phyloP scores from a whole-genome alignment of 92 coral and sea anemone genomes.

The Zoanthus sociatus region DNA sequence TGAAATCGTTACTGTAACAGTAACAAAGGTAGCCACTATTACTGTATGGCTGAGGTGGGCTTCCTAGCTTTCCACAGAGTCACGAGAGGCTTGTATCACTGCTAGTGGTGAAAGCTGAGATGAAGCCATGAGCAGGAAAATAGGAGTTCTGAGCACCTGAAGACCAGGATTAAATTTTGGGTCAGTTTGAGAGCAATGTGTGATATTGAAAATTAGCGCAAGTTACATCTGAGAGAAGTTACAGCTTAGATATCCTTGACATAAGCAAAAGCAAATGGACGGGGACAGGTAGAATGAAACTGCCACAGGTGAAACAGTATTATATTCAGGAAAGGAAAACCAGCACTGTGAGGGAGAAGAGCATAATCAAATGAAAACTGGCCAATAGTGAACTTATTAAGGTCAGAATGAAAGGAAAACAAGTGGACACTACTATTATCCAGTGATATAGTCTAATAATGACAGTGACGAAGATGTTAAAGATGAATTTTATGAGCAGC shows the following conservation, averaged over 20 bases:
- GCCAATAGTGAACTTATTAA: background rate
- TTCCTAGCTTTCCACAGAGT: background rate
- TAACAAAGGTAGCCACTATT: background rate
- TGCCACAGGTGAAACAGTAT: background rate
- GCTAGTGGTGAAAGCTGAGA: conserved; percentile 24
- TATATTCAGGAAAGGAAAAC: background rate
- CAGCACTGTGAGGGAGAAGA: background rate
- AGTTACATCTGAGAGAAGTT: conserved; percentile 44
- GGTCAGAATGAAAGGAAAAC: background rate
- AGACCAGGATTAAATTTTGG: conserved; percentile 45
- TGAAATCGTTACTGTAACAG: background rate
- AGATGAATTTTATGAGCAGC: no score
- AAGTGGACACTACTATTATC: background rate
- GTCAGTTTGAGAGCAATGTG: conserved; percentile 23
- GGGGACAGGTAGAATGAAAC: conserved; percentile 37
- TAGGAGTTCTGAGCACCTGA: conserved; percentile 32
- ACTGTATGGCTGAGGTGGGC: background rate
- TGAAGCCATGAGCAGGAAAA: background rate
- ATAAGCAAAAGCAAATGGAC: conserved; percentile 61
- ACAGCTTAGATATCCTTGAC: conserved; percentile 41
- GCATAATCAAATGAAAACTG: background rate
- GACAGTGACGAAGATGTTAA: no score
- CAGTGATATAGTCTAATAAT: no score
- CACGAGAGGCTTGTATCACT: background rate
- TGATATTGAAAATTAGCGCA: background rate